Base-by-base conservation (phyloP, 1,140 invertebrate species). In the Pissodes strobi region DNA sequence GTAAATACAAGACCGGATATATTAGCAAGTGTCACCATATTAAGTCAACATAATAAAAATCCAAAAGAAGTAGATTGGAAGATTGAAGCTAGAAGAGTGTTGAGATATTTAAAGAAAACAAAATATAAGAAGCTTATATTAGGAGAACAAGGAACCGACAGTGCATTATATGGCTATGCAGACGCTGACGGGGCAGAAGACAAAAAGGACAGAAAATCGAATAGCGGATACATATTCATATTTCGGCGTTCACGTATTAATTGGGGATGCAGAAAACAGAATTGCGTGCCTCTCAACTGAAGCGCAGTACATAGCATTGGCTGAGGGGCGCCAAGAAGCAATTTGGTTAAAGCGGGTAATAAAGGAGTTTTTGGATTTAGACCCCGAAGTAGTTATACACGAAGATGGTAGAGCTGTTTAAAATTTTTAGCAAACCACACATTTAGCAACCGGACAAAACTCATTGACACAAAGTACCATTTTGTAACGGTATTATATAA, bases 1-100 rank as follows among this genome's bases (percentile, higher is more conserved):
- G 59, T 72, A 5, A 64, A 70, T 3, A 75, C 73, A 5, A 51
- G 79, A 37, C 79, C 78, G 41, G 79, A 81, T 64, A 72, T 81
- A 19, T 53, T 74, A n/a, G n/a, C n/a, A n/a, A n/a, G n/a, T n/a
- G n/a, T n/a, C n/a, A n/a, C n/a, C n/a, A n/a, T n/a, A n/a, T n/a
- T n/a, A n/a, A n/a, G n/a, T n/a, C n/a, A n/a, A n/a, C n/a, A n/a
- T n/a, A n/a, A n/a, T n/a, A n/a, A n/a, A n/a, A n/a, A n/a, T n/a
- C n/a, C n/a, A n/a, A n/a, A n/a, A n/a, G n/a, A n/a, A n/a, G n/a
- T n/a, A 3, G 74, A 78, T 56, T 78, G 75, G 72, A 65, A 48
- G 25, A n/a, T n/a, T n/a, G 70, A 69, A 37, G 74, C 68, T 0
- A 79, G 79, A n/a, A n/a, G n/a, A n/a, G n/a, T n/a, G n/a, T n/a